phyloP scores from a whole-genome alignment of 2,797 vertebrate genomes.

The Brotula barbata region DNA sequence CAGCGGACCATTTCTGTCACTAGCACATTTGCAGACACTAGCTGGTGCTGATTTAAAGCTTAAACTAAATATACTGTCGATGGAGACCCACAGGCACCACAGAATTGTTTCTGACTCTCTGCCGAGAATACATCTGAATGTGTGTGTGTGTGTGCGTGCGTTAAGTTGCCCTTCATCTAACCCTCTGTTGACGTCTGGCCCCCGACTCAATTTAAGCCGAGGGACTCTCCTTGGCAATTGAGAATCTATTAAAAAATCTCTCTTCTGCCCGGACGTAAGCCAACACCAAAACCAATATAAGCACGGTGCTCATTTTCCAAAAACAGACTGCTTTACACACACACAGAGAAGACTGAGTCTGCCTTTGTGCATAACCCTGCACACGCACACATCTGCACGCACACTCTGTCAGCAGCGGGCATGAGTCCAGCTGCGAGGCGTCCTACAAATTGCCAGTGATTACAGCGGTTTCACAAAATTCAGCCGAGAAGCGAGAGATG shows the following conservation, averaged over 20 bases:
- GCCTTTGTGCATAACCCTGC: not conserved
- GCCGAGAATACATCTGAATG: not conserved
- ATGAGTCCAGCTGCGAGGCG: constrained; percentile 58
- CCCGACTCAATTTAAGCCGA: constrained; percentile 39
- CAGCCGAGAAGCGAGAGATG: constrained; percentile 34
- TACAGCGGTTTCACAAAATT: constrained; percentile 61
- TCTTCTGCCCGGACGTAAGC: constrained; percentile 8
- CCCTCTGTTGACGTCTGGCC: not conserved
- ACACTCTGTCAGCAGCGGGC: constrained; percentile 51
- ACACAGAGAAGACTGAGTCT: not conserved
- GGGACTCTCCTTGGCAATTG: constrained; percentile 44
- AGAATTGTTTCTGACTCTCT: no score
- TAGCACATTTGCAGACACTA: no score
- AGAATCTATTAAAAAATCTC: constrained; percentile 27
- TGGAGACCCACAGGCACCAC: no score
- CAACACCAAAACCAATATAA: constrained; percentile 12
- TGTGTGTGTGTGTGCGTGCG: constrained; percentile 2
- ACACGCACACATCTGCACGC: constrained; percentile 13
- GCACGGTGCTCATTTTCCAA: not conserved
- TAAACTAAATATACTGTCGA: no score
- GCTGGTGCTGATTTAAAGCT: no score
- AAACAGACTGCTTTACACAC: constrained; percentile 26
- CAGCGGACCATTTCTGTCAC: no score
- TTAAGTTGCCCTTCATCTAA: no score
- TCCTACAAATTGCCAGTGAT: constrained; percentile 67